Conservation (phyloP, 2,113 vertebrate species). For the Misgurnus anguillicaudatus region DNA sequence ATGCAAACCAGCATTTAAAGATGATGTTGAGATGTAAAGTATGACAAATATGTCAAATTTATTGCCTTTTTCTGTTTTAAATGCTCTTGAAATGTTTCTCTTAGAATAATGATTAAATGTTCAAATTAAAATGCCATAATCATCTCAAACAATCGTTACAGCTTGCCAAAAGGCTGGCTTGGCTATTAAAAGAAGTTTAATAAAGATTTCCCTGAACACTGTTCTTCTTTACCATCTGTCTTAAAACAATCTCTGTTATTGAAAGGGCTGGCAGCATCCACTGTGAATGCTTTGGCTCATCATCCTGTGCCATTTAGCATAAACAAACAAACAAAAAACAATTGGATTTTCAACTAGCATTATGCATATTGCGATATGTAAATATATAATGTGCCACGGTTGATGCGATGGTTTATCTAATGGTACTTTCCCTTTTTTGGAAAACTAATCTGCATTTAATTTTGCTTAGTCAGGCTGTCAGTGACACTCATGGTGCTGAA, state of each 20-base stretch:
- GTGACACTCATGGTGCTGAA: no score
- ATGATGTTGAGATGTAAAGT: no score
- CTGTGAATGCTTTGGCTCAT: neutral
- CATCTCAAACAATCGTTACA: conserved; percentile 14
- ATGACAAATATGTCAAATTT: no score
- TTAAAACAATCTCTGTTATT: conserved; percentile 31
- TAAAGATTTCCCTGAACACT: conserved; percentile 8
- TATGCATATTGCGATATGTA: neutral
- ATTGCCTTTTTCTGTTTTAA: neutral
- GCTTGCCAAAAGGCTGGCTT: neutral
- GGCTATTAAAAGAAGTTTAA: conserved; percentile 17
- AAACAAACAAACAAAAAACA: conserved; percentile 12
- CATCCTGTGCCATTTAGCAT: neutral
- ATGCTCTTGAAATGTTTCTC: conserved; percentile 12
- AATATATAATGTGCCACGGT: neutral
- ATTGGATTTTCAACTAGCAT: neutral
- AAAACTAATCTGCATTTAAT: no score
- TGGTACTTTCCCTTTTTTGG: no score
- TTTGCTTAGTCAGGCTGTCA: no score
- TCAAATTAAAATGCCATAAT: conserved; percentile 14
- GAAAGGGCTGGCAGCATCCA: conserved; percentile 20
- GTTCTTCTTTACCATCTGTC: conserved; percentile 33
- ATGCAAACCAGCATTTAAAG: no score
- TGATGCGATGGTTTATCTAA: neutral
- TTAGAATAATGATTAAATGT: neutral